Base-by-base conservation (phyloP, 2,113 vertebrate genomes). In the Brachyhypopomus gauderio region DNA sequence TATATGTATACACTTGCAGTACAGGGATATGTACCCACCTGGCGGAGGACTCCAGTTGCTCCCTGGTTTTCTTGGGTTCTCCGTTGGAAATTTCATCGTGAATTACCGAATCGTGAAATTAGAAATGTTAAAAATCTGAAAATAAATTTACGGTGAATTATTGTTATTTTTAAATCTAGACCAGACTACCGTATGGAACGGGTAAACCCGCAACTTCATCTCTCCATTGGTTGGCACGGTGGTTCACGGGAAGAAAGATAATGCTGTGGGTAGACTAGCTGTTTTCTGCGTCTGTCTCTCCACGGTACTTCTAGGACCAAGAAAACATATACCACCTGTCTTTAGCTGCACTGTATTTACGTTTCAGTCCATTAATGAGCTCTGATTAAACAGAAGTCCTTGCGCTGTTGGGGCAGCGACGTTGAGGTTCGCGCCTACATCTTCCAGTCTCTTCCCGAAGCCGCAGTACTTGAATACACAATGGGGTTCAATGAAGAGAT, bases 1-100 rank as follows among this genome's bases (percentile, higher is more conserved):
- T 3, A 52, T 12, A 52, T 52, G 45, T 52, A 52, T 12, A 52
- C 45, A 52, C 41, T 41, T 9, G 5, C 41, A 41, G 41, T 41
- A 41, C 45, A 52, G 45, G 45, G 9, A 14, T 63, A 58, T 73
- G 34, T 90, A 94, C 93, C 89, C 88, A 98, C 97, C 97, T 96
- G 96, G 94, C 92, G 96, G 92, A 74, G 96, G 96, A 91, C 95
- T 95, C 94, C 93, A 94, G 93, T 90, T 81, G 16, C 70, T 96
- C 92, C 97, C 96, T 87, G 96, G 96, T 92, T 99, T 99, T 87
- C 96, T 95, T 92, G 96, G 96, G 84, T 94, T 96, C 90, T 99
- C 97, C 74, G 95, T 95, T 87, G 97, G 97, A 94, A 97, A 99
- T 97, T 98, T 99, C 97, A 99, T 99, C 87, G 93, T 96, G 95